Evolutionary conservation across 2,113 vertebrate species (phyloP).

Genomic region (Scomber japonicus): DNA sequence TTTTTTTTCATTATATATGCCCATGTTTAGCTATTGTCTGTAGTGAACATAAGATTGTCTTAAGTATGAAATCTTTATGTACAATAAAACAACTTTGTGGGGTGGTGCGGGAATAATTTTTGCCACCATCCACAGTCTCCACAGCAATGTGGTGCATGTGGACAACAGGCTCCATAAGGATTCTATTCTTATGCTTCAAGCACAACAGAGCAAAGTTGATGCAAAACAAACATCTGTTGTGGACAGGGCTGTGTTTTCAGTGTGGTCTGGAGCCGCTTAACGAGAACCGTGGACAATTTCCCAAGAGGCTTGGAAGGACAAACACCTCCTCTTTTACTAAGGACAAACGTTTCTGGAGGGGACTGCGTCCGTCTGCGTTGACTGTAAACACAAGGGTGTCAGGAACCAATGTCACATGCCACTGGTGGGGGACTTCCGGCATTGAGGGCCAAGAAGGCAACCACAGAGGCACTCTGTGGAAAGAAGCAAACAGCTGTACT

Average conservation of each 20-base stretch:
- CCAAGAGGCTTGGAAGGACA: slow-evolving; percentile 76
- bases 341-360: slow-evolving; percentile 80
- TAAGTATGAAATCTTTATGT: slow-evolving; percentile 17
- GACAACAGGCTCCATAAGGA: slow-evolving; percentile 66
- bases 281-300: slow-evolving; percentile 76
- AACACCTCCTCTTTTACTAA: slow-evolving; percentile 75
- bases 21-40: background rate
- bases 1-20: background rate
- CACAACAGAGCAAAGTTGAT: slow-evolving; percentile 69
- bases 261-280: slow-evolving; percentile 83
- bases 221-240: slow-evolving; percentile 86
- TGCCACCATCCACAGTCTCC: slow-evolving; percentile 56
- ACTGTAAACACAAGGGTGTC: slow-evolving; percentile 81
- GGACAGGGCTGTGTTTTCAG: slow-evolving; percentile 78
- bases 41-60: background rate
- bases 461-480: slow-evolving; percentile 69
- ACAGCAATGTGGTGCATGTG: slow-evolving; percentile 74
- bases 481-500: slow-evolving; percentile 76
- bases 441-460: slow-evolving; percentile 69
- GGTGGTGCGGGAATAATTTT: slow-evolving; percentile 35
- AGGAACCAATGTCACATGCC: slow-evolving; percentile 80
- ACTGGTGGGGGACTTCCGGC: slow-evolving; percentile 79
- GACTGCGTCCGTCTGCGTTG: slow-evolving; percentile 54
- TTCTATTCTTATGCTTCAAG: slow-evolving; percentile 80
- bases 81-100: background rate